phyloP scores from a whole-genome alignment of 1,140 invertebrate genomes.

The Papilio glaucus region DNA sequence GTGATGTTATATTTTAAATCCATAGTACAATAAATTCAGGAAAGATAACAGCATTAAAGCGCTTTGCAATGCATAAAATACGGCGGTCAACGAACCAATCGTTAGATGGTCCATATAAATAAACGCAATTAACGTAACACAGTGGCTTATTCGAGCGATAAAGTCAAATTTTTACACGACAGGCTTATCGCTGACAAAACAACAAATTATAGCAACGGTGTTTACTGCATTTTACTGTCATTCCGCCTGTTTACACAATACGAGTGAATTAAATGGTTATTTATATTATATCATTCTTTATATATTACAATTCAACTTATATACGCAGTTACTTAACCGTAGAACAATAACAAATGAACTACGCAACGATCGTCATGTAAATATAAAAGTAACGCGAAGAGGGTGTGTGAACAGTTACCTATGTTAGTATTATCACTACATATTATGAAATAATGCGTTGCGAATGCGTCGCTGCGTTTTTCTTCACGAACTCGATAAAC shows the following conservation, averaged over 20 bases:
- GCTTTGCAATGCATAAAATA: slow-evolving; percentile 6
- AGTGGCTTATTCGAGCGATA: slow-evolving; percentile 45
- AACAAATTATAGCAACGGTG: slow-evolving; percentile 32
- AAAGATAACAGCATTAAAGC: not conserved
- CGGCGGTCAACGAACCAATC: slow-evolving; percentile 1
- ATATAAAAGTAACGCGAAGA: too few species aligned
- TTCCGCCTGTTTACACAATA: slow-evolving; percentile 16
- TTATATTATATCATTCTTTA: not conserved
- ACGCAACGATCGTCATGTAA: too few species aligned
- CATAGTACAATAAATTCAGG: not conserved
- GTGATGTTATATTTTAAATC: not conserved
- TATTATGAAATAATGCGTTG: too few species aligned
- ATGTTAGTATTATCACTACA: too few species aligned
- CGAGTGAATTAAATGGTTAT: not conserved
- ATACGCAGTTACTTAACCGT: too few species aligned
- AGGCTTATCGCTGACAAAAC: slow-evolving; percentile 53
- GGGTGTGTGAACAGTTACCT: too few species aligned
- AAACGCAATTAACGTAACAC: slow-evolving; percentile 34
- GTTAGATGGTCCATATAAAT: slow-evolving; percentile 30
- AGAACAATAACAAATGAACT: too few species aligned
- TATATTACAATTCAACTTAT: not conserved
- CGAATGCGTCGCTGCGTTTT: too few species aligned
- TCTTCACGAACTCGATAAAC: too few species aligned
- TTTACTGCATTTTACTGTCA: slow-evolving; percentile 28
- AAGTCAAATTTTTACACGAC: slow-evolving; percentile 52